These are phyloP conservation scores for Hippocampus comes DNA, from an alignment of 2,113 vertebrate species.

Conservation along the genomic window DNA sequence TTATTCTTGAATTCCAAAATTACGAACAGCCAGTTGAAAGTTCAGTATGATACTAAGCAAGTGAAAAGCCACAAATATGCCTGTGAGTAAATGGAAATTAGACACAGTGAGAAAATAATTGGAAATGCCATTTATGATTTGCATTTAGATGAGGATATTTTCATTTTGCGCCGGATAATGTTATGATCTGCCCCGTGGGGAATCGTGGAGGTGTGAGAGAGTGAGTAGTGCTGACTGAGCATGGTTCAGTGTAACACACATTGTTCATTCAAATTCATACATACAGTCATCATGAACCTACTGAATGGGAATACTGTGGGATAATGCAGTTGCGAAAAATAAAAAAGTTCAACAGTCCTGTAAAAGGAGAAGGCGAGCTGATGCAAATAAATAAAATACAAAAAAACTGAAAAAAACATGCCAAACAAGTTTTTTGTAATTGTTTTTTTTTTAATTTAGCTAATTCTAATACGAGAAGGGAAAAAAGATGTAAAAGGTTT, in stretches of 20 bases:
- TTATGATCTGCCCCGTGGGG: conserved; percentile 50
- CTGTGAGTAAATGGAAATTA: conserved; percentile 52
- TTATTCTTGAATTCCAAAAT: neutral
- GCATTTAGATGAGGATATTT: conserved; percentile 75
- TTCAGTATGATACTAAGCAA: conserved; percentile 12
- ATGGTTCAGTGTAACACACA: conserved; percentile 32
- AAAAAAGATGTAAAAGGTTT: neutral
- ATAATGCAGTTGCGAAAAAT: neutral
- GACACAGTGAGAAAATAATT: conserved; percentile 55
- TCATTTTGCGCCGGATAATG: conserved; percentile 52
- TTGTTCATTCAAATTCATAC: conserved; percentile 16
- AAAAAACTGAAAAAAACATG: no score
- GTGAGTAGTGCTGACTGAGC: conserved; percentile 32
- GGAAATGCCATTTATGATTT: conserved; percentile 65
- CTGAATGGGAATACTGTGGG: neutral
- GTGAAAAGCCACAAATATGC: conserved; percentile 21
- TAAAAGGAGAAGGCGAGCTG: neutral
- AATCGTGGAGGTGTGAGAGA: conserved; percentile 42
- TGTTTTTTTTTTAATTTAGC: neutral
- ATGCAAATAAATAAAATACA: neutral
- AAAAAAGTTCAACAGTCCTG: neutral
- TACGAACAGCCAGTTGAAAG: conserved; percentile 16
- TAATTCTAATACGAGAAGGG: neutral
- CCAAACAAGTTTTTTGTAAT: neutral
- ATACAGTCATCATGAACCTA: conserved; percentile 6